Evolutionary conservation across 35 echinoderm and acorn worm species (phyloP).

Genomic region (Lytechinus pictus): DNA sequence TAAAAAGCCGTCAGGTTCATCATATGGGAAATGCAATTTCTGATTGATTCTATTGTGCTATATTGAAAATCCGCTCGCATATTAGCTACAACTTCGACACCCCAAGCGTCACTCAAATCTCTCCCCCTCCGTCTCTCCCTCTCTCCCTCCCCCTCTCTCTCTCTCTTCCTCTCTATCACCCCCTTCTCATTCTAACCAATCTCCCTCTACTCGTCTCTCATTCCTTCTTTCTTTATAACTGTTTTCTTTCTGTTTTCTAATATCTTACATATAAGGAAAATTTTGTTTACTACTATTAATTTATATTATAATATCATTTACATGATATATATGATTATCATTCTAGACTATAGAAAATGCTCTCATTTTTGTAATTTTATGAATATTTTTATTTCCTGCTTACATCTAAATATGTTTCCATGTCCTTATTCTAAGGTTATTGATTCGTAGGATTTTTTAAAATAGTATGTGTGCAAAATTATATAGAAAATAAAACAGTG

Average conservation of each 20-base stretch:
- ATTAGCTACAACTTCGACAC: not conserved
- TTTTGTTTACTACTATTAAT: too few species aligned
- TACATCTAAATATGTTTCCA: too few species aligned
- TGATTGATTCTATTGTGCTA: slow-evolving; percentile 32
- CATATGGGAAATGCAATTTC: slow-evolving; percentile 44
- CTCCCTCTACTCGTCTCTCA: too few species aligned
- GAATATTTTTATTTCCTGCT: too few species aligned
- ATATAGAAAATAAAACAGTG: too few species aligned
- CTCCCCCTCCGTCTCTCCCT: not conserved
- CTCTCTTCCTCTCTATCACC: not conserved
- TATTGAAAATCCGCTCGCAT: slow-evolving; percentile 24
- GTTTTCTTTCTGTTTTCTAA: not conserved
- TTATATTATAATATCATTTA: too few species aligned
- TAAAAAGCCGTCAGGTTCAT: slow-evolving; percentile 17
- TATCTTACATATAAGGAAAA: not conserved
- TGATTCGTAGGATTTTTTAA: too few species aligned
- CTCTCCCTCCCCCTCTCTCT: not conserved
- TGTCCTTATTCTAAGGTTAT: too few species aligned
- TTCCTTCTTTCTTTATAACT: not conserved
- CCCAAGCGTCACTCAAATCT: not conserved
- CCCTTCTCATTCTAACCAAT: not conserved
- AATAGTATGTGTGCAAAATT: too few species aligned
- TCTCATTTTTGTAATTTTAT: too few species aligned
- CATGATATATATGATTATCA: too few species aligned
- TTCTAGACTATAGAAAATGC: too few species aligned